These are phyloP conservation scores for Gymnobelideus leadbeateri DNA, from an alignment of 2,113 vertebrate species.

Conservation along the genomic window DNA sequence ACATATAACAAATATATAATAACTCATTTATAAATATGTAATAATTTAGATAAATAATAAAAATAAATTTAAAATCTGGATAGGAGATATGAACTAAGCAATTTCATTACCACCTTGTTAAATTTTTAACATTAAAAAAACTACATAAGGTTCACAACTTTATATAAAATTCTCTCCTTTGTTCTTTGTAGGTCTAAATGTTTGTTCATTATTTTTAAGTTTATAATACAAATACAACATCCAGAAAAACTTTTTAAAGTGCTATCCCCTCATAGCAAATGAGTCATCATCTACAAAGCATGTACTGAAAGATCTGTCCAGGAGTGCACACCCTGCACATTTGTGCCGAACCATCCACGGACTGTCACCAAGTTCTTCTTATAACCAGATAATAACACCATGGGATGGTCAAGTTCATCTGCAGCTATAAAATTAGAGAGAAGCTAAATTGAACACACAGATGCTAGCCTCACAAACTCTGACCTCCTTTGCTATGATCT, in stretches of 20 bases:
- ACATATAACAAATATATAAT: too few species aligned
- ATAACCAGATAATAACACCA: not conserved
- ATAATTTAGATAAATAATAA: too few species aligned
- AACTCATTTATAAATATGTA: too few species aligned
- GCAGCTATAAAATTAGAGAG: not conserved
- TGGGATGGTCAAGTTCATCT: not conserved
- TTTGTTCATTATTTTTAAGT: not conserved
- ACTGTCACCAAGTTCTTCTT: not conserved
- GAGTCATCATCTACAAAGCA: not conserved
- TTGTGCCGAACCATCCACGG: not conserved
- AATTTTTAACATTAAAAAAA: not conserved
- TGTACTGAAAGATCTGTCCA: not conserved
- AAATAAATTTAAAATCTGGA: not conserved
- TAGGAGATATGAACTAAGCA: not conserved
- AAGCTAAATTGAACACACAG: not conserved
- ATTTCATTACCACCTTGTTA: not conserved
- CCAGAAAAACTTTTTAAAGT: not conserved
- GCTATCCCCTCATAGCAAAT: not conserved
- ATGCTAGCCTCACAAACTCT: not conserved
- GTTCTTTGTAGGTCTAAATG: not conserved
- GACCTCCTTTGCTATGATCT: not conserved
- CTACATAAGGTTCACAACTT: not conserved
- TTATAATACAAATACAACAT: not conserved
- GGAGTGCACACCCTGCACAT: not conserved
- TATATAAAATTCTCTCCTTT: not conserved